Percentiles rank a stretch among this genome's conserved stretches.
Evolutionary conservation across 2,113 vertebrate genomes (phyloP).

Genomic region (Arothron firmamentum): DNA sequence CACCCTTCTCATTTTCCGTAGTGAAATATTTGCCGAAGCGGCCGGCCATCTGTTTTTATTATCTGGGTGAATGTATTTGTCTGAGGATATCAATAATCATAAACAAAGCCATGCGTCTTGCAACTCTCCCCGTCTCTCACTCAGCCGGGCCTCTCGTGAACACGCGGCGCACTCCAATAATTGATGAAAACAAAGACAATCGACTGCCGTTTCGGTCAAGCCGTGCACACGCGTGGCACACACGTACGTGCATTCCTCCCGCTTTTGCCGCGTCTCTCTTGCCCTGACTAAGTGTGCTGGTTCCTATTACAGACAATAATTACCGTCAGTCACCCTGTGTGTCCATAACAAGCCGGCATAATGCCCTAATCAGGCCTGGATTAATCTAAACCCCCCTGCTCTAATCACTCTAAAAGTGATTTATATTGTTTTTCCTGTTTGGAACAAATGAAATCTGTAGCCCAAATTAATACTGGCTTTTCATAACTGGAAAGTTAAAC

Average conservation of each 20-base stretch:
- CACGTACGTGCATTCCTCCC: conserved; percentile 27
- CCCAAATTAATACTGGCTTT: conserved; percentile 99
- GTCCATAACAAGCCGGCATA: conserved; percentile 99
- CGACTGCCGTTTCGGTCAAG: conserved; percentile 35
- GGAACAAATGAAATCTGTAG: conserved; percentile 99
- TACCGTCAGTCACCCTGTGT: conserved; percentile 98
- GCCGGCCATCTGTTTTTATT: conserved; percentile 95
- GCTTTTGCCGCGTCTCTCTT: conserved; percentile 44
- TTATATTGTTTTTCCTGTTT: conserved; percentile 99
- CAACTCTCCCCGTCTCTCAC: conserved; percentile 69
- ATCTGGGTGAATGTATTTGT: conserved; percentile 93
- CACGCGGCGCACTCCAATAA: conserved; percentile 39
- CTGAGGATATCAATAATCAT: conserved; percentile 97
- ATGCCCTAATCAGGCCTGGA: conserved; percentile 99
- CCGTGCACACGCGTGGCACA: conserved; percentile 74
- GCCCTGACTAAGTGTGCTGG: conserved; percentile 82
- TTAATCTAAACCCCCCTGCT: conserved; percentile 99
- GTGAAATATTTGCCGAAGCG: conserved; percentile 85
- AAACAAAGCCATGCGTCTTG: conserved; percentile 79
- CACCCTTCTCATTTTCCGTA: conserved; percentile 83
- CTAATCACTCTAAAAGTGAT: conserved; percentile 99
- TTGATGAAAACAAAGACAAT: conserved; percentile 57
- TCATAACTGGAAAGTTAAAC: conserved; percentile 94
- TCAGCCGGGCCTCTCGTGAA: conserved; percentile 16
- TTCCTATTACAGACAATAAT: conserved; percentile 99